Base-by-base conservation (phyloP, 2,797 vertebrate genomes). In the Sebastes itinus region DNA sequence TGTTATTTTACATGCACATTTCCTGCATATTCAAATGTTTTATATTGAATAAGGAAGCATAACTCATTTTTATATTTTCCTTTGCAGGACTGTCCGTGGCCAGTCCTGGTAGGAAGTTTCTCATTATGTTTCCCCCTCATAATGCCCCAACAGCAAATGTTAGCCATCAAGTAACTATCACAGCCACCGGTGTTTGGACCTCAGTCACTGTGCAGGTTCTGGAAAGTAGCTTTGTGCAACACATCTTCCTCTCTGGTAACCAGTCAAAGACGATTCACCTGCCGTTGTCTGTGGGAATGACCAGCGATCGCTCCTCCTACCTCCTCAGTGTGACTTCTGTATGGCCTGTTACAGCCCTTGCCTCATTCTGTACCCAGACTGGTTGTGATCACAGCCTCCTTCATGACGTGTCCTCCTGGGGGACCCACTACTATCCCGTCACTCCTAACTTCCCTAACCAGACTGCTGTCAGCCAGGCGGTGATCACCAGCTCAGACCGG, bases 311-410 rank as follows among this genome's bases (percentile, higher is more conserved):
- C 35, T 90, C 82, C 38, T 79, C 65, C 27, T 2, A 18, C 23
- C 66, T 83, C 46, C 78, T 86, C 52, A 79, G 65, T 62, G 71
- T 90, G 60, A 78, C 1, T 3, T 83, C 80, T 54, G 2, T 3
- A 1, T 4, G 35, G 74, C 70, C 84, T 49, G 58, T 86, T 20
- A 77, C 55, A 55, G 78, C 71, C 12, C n/a, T 85, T 1, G 64
- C 68, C 7, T 81, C 78, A 32, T 75, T 88, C 54, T 89, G 83
- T 32, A 79, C 58, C 22, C 72, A 18, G 12, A 32, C 33, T 35
- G 85, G 69, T 54, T 91, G 86, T 72, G 84, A 87, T 46, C 71
- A 81, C 59, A 83, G 71, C 72, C 70, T 86, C 14, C 78, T 88
- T 55, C 42, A 60, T 65, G 84, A 86, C 33, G 78, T 89, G 61